Conservation (phyloP, 2,113 vertebrate genomes). For the Clarias macrocephalus region DNA sequence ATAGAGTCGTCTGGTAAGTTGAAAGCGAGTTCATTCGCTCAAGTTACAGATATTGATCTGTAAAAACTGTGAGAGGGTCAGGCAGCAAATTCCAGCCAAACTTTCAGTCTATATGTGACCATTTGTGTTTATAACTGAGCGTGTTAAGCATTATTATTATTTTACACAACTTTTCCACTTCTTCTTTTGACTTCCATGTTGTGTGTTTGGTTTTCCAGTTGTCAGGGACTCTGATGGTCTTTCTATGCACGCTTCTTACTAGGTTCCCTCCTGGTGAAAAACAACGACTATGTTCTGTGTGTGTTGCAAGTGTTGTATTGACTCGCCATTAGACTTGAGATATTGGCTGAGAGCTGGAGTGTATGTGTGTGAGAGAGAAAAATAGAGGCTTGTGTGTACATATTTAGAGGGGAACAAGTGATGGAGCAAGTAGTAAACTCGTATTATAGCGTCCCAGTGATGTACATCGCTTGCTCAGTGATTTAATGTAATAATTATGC, state of each 20-base stretch:
- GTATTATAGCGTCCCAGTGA: neutral
- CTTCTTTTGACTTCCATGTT: slow-evolving; percentile 24
- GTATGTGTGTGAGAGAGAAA: neutral
- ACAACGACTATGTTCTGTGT: neutral
- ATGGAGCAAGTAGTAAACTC: neutral
- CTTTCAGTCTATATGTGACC: neutral
- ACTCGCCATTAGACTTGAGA: neutral
- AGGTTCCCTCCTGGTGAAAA: neutral
- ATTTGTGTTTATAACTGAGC: neutral
- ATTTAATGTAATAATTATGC: too few relatives aligned
- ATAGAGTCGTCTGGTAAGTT: slow-evolving; percentile 1
- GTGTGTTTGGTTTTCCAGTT: neutral
- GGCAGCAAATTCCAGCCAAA: neutral
- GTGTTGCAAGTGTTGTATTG: too few relatives aligned
- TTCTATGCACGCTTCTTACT: neutral
- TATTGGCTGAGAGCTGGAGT: neutral
- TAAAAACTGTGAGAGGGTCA: neutral
- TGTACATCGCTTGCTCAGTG: too few relatives aligned
- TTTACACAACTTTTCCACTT: neutral
- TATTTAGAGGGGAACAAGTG: neutral
- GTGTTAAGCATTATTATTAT: slow-evolving; percentile 1
- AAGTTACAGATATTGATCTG: slow-evolving; percentile 19
- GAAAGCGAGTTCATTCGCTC: slow-evolving; percentile 23
- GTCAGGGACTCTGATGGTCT: neutral
- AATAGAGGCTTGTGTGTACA: neutral